phyloP scores from a whole-genome alignment of 2,888 invertebrate species.

The Drosophila flavopinicola region DNA sequence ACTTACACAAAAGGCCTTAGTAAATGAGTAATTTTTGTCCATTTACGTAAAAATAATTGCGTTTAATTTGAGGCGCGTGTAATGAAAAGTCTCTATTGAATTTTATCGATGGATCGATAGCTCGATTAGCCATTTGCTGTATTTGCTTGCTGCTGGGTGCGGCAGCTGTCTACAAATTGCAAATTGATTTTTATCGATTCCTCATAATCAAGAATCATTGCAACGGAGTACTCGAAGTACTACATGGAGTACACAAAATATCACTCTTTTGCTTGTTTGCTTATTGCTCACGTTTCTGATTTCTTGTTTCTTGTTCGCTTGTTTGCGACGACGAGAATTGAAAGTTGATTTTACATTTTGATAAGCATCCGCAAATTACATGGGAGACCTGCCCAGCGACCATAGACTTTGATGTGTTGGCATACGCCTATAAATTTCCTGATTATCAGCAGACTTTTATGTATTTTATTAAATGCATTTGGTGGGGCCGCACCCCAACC shows the following conservation, averaged over 20 bases:
- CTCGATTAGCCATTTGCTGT: background rate
- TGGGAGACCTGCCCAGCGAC: constrained; percentile 60
- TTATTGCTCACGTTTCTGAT: constrained; percentile 68
- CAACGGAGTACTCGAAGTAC: constrained; percentile 20
- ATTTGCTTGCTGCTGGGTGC: constrained; percentile 51
- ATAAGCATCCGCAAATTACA: constrained; percentile 78
- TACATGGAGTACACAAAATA: constrained; percentile 61
- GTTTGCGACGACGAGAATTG: constrained; percentile 59
- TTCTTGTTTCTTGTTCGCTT: constrained; percentile 40
- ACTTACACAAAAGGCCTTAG: constrained; percentile 51
- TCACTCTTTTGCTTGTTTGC: constrained; percentile 71
- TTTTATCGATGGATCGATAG: constrained; percentile 57
- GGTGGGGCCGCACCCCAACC: constrained; percentile 57
- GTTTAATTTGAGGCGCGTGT: constrained; percentile 47
- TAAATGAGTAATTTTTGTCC: constrained; percentile 40
- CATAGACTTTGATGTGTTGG: constrained; percentile 72
- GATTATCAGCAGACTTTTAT: constrained; percentile 69
- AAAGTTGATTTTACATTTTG: constrained; percentile 77
- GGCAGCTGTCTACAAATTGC: constrained; percentile 70
- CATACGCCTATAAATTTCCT: constrained; percentile 76
- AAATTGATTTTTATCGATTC: constrained; percentile 80
- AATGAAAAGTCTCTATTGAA: constrained; percentile 63
- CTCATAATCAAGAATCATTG: constrained; percentile 72
- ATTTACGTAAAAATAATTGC: constrained; percentile 53
- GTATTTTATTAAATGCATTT: constrained; percentile 63